Evolutionary conservation across 2,113 vertebrate species (phyloP).

Genomic region (Illadopsis cleaveri): DNA sequence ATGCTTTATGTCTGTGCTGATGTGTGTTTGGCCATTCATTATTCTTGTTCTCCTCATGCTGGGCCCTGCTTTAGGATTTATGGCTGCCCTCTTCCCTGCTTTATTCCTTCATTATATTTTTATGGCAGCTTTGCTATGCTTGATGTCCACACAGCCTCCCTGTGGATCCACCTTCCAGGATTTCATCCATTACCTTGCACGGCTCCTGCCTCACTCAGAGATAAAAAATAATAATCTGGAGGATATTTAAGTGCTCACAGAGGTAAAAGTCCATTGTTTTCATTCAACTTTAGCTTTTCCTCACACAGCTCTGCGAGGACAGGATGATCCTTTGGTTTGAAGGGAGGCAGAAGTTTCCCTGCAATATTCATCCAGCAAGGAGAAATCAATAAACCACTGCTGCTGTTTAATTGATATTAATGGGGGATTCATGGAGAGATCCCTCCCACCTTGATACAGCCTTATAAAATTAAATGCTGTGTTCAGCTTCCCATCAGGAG

Average conservation of each 20-base stretch:
- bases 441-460: background rate
- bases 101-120: slow-evolving; percentile 35
- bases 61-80: slow-evolving; percentile 41
- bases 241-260: background rate
- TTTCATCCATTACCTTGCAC: background rate
- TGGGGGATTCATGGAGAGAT: background rate
- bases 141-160: background rate
- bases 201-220: background rate
- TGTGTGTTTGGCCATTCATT: slow-evolving; percentile 33
- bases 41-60: background rate
- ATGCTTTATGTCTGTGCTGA: slow-evolving; percentile 19
- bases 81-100: slow-evolving; percentile 1
- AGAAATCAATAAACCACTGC: background rate
- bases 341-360: background rate
- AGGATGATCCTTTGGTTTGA: background rate
- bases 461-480: background rate
- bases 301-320: background rate
- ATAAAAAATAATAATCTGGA: slow-evolving; percentile 13
- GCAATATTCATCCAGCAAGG: background rate
- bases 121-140: slow-evolving; percentile 10
- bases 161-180: background rate
- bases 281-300: background rate
- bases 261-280: background rate
- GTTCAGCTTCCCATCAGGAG: background rate
- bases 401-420: background rate